Base-by-base conservation (phyloP, 2,113 vertebrate species). In the Cheirogaleus medius region DNA sequence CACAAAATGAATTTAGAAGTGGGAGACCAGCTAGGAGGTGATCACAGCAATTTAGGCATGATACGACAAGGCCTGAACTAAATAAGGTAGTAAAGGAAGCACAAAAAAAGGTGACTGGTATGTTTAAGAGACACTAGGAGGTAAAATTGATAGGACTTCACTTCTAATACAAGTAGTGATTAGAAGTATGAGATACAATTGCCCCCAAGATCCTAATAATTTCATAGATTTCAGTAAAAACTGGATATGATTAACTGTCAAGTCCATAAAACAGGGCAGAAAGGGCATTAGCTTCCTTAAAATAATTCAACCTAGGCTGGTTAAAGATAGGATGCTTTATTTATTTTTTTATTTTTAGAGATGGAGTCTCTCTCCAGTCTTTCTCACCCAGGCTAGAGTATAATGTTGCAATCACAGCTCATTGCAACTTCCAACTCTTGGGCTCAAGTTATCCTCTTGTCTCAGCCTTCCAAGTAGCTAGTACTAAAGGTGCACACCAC, bases 161-260 rank as follows among this genome's bases (percentile, higher is more conserved):
- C 27, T 89, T 95, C 12, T 20, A 74, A 64, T 42, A 17, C 56
- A 56, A 76, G 8, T 29, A 91, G 34, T 49, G 4, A 29, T 87
- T 87, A 94, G 56, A 92, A 94, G 27, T 49, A 64, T 56, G 34
- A 93, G 44, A 90, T 37, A 63, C 0, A 84, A n/a, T 8, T 83
- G 42, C 32, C 94, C 49, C 37, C 66, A 23, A 96, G n/a, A 90
- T 44, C 21, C 71, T 77, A 93, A 69, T 60, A 68, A 66, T n/a
- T 80, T n/a, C 80, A 80, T 5, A 80, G 25, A 96, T 49, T 95
- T 92, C 23, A 87, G 37, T 74, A 80, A 88, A 93, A 83, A 73
- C 27, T 29, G 68, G 49, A 21, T 1, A 88, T 20, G 12, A 77
- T 64, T 82, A 25, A 91, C 27, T 88, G 39, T 71, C 42, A 95